Evolutionary conservation across 1,140 invertebrate genomes (phyloP).

Genomic region (Bombus sylvicola): DNA sequence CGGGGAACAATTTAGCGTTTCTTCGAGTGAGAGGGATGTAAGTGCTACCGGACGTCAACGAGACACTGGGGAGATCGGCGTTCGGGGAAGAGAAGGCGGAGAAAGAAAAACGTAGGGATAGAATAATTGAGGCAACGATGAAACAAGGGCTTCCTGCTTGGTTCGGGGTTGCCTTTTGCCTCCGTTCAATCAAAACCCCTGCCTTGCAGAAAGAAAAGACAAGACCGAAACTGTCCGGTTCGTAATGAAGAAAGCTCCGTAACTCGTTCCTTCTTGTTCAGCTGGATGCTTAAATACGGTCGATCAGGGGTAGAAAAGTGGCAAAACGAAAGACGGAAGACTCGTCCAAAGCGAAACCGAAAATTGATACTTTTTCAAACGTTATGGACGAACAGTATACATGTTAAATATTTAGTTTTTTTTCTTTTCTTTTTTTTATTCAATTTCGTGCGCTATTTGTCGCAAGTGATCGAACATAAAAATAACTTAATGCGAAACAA

Average conservation of each 20-base stretch:
- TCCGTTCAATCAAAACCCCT: conserved; percentile 75
- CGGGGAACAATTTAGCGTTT: conserved; percentile 26
- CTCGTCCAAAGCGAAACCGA: not conserved
- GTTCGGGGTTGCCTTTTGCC: conserved; percentile 64
- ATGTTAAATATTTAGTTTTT: not conserved
- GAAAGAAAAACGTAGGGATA: conserved; percentile 65
- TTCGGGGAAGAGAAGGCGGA: conserved; percentile 43
- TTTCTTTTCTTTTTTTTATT: not conserved
- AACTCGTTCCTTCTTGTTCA: conserved; percentile 65
- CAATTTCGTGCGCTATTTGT: not conserved
- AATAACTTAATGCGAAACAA: not conserved
- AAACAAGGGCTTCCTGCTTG: conserved; percentile 67
- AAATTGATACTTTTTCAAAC: conserved; percentile 12
- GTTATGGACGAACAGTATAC: too few species aligned
- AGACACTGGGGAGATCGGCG: conserved; percentile 49
- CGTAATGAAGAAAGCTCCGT: conserved; percentile 75
- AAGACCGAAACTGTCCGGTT: conserved; percentile 71
- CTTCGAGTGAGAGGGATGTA: conserved; percentile 25
- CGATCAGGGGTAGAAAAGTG: conserved; percentile 35
- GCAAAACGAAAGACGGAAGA: conserved; percentile 25
- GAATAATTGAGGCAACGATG: conserved; percentile 72
- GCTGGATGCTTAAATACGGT: conserved; percentile 62
- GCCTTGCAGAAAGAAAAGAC: conserved; percentile 72
- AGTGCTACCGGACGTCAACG: conserved; percentile 53
- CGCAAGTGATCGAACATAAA: not conserved